Conservation (phyloP, 2,113 vertebrate species). For the Colaptes auratus region DNA sequence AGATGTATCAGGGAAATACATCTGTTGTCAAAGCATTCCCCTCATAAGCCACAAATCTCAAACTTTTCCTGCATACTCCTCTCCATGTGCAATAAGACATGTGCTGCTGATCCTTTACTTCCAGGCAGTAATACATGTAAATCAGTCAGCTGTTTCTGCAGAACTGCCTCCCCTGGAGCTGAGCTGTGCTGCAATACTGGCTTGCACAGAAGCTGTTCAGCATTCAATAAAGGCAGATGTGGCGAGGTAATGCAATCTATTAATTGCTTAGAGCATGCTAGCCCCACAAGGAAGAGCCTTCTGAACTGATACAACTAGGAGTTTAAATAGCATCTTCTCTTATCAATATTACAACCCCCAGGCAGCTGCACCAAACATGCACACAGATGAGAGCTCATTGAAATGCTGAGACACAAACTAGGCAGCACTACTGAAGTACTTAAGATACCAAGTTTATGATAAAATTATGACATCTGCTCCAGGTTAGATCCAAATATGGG, state of each 20-base stretch:
- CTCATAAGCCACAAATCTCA: neutral
- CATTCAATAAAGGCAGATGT: neutral
- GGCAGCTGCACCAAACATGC: neutral
- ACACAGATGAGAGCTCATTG: neutral
- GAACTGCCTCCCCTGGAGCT: neutral
- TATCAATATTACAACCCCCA: neutral
- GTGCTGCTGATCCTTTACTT: neutral
- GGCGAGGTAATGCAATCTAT: neutral
- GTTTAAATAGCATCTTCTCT: neutral
- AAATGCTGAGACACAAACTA: neutral
- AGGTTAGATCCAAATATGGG: neutral
- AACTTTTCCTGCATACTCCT: neutral
- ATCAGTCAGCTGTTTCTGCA: neutral
- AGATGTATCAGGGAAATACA: neutral
- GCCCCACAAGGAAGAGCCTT: neutral
- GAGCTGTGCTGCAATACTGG: neutral
- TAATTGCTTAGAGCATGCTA: neutral
- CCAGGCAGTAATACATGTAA: neutral
- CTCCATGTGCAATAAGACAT: neutral
- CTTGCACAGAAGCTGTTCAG: neutral
- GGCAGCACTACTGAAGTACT: neutral
- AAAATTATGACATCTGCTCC: neutral
- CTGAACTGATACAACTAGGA: neutral
- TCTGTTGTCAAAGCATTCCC: neutral
- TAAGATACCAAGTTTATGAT: neutral